Conservation (phyloP, 1,140 invertebrate species). For the Lepidurus couesii region DNA sequence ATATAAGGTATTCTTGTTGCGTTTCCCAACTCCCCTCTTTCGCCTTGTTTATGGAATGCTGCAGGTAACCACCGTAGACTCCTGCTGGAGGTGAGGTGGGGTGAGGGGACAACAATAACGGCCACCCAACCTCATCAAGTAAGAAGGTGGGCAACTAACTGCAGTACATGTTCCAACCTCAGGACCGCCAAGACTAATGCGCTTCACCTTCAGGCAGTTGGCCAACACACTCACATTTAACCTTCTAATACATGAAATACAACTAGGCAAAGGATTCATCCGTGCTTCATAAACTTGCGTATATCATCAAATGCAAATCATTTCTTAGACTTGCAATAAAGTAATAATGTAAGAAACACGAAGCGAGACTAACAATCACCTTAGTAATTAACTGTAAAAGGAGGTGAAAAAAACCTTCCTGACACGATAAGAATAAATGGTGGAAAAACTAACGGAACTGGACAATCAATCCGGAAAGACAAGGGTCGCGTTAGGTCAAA, state of each 20-base stretch:
- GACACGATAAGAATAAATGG: not conserved
- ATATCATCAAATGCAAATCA: not conserved
- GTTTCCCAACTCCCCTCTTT: not conserved
- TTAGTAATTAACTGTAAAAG: too few species aligned
- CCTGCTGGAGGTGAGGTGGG: constrained; percentile 1
- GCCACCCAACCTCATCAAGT: constrained; percentile 9
- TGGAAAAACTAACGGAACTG: not conserved
- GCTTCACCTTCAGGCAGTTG: not conserved
- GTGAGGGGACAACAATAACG: not conserved
- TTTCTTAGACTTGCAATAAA: too few species aligned
- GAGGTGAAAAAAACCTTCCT: too few species aligned
- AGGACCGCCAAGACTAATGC: not conserved
- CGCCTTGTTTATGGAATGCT: constrained; percentile 15
- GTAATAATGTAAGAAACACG: too few species aligned
- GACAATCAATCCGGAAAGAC: not conserved
- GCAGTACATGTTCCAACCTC: not conserved
- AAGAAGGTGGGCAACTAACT: not conserved
- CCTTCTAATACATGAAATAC: not conserved
- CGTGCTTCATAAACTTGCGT: not conserved
- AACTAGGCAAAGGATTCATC: not conserved
- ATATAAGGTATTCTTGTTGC: constrained; percentile 15
- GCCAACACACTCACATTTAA: not conserved
- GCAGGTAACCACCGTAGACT: not conserved
- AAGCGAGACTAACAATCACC: too few species aligned
- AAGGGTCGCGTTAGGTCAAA: not conserved